These are phyloP conservation scores for Aleiodes leptofemur DNA, from an alignment of 2,888 invertebrate species.

Conservation along the genomic window DNA sequence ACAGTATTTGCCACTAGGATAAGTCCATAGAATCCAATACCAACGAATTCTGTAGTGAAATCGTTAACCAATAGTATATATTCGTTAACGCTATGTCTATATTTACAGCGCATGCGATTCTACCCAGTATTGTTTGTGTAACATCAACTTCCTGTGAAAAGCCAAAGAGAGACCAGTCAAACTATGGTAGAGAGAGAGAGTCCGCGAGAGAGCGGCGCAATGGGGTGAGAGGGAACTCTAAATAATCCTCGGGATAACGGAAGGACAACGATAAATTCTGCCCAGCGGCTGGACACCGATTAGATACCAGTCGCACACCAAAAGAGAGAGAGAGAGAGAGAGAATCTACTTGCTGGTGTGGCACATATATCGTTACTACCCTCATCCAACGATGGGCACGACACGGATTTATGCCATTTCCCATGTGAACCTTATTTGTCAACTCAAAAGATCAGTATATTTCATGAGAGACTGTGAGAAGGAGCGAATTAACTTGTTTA, in stretches of 20 bases:
- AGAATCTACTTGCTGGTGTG: slow-evolving; percentile 35
- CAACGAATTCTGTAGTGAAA: not conserved
- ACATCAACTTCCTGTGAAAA: too few relatives aligned
- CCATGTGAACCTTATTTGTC: slow-evolving; percentile 36
- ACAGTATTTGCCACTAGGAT: not conserved
- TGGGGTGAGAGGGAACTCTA: slow-evolving; percentile 47
- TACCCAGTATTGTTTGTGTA: too few relatives aligned
- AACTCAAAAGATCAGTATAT: not conserved
- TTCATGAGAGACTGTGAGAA: too few relatives aligned
- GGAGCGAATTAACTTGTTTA: too few relatives aligned
- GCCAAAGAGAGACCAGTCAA: not conserved
- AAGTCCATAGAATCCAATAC: not conserved
- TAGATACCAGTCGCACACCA: slow-evolving; percentile 52
- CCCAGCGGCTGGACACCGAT: slow-evolving; percentile 55
- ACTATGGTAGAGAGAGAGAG: not conserved
- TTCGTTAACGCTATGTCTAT: not conserved
- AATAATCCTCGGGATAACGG: slow-evolving; percentile 59
- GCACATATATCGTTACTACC: slow-evolving; percentile 9
- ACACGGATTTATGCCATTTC: slow-evolving; percentile 8
- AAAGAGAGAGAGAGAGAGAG: not conserved
- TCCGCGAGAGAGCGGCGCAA: not conserved
- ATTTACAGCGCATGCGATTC: slow-evolving; percentile 1
- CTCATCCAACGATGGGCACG: not conserved
- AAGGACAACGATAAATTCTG: slow-evolving; percentile 59
- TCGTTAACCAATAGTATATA: slow-evolving; percentile 1